A percentile compares a stretch with the other conserved stretches of the same genome.
These are phyloP conservation scores for Myotis vivesi DNA, from an alignment of 2,797 vertebrate species.

Conservation along the genomic window DNA sequence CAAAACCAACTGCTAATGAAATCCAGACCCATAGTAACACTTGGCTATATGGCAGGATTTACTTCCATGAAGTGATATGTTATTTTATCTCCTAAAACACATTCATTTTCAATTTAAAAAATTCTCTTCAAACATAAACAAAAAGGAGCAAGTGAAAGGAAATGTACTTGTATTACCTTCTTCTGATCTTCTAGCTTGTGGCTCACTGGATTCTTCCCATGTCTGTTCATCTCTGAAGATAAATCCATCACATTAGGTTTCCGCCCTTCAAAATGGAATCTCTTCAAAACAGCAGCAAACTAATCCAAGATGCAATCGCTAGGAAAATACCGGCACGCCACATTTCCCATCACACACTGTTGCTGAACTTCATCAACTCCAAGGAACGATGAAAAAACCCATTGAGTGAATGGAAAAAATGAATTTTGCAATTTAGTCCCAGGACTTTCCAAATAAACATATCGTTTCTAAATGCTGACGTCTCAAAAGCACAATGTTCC, in stretches of 20 bases:
- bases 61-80: neutral
- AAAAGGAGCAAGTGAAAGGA: conserved; percentile 38
- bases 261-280: conserved; percentile 83
- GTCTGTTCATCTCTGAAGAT: conserved; percentile 93
- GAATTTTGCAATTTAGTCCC: conserved; percentile 77
- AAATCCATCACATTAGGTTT: conserved; percentile 94
- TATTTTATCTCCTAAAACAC: conserved; percentile 29
- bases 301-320: conserved; percentile 84
- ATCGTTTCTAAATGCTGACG: conserved; percentile 79
- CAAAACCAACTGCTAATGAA: conserved; percentile 53
- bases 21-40: neutral
- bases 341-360: conserved; percentile 85
- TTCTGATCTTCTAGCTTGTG: conserved; percentile 99
- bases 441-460: conserved; percentile 84
- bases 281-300: conserved; percentile 85
- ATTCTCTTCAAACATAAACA: conserved; percentile 15
- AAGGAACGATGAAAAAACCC: conserved; percentile 80
- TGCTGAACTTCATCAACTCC: conserved; percentile 78
- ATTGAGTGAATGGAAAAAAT: conserved; percentile 76
- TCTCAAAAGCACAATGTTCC: conserved; percentile 75
- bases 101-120: conserved; percentile 63
- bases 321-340: conserved; percentile 77
- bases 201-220: conserved; percentile 96
- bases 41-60: neutral
- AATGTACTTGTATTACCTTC: conserved; percentile 89